Evolutionary conservation across 2,888 invertebrate species (phyloP).

Genomic region (Eucera pruinosa): DNA sequence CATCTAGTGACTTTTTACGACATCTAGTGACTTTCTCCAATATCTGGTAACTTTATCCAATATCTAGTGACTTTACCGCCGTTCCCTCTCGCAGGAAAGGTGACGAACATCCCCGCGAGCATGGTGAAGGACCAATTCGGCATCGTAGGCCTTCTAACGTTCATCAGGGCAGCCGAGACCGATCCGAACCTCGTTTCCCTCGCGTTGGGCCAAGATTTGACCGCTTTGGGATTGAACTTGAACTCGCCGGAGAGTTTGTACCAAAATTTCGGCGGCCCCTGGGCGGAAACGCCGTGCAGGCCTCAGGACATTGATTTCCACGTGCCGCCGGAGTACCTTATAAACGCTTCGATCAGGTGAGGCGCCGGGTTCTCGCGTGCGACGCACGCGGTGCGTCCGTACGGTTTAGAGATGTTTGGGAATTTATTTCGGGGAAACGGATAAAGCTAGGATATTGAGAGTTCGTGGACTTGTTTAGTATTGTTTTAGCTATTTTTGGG

Average conservation of each 20-base stretch:
- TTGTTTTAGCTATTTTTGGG: too few species aligned
- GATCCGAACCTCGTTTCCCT: constrained; percentile 98
- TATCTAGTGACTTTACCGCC: neutral
- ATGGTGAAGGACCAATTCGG: constrained; percentile 99
- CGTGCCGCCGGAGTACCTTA: constrained; percentile 99
- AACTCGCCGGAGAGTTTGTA: constrained; percentile 99
- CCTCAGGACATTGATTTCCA: constrained; percentile 99
- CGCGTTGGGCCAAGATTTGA: constrained; percentile 98
- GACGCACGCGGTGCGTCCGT: too few species aligned
- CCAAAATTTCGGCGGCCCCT: constrained; percentile 99
- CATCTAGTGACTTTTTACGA: neutral
- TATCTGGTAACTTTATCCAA: neutral
- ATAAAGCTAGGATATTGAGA: too few species aligned
- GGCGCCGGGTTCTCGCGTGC: too few species aligned
- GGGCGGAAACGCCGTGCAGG: constrained; percentile 98
- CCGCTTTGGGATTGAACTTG: constrained; percentile 98
- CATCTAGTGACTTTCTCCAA: neutral
- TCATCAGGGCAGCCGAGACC: constrained; percentile 98
- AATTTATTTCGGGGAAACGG: too few species aligned
- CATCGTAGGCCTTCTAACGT: constrained; percentile 98
- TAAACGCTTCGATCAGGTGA: constrained; percentile 96
- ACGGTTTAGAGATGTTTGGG: too few species aligned
- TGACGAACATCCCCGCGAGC: constrained; percentile 98
- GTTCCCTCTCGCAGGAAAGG: constrained; percentile 89
- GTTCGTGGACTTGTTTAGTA: too few species aligned